Conservation (phyloP, 2,113 vertebrate genomes). For the Felis chaus region DNA sequence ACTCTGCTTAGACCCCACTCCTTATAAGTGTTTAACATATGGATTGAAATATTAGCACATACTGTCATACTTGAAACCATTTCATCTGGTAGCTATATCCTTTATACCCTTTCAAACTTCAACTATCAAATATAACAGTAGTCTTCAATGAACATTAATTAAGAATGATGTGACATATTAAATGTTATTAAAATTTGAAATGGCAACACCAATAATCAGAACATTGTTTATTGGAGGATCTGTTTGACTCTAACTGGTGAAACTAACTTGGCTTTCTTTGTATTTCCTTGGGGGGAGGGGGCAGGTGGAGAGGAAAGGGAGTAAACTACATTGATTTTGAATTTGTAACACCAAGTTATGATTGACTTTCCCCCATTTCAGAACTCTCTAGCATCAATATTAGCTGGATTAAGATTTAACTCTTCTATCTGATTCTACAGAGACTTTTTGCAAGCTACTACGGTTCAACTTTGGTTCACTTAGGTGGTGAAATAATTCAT, state of each 20-base stretch:
- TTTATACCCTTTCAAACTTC: constrained; percentile 1
- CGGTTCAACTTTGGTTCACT: background rate
- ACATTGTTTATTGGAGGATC: constrained; percentile 40
- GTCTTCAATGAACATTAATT: constrained; percentile 40
- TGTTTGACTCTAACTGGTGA: constrained; percentile 52
- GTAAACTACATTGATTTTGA: background rate
- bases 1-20: background rate
- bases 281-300: background rate
- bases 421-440: background rate
- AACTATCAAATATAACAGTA: constrained; percentile 4
- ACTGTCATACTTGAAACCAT: background rate
- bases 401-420: background rate
- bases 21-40: background rate
- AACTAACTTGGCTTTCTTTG: constrained; percentile 37
- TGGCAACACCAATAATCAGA: constrained; percentile 33
- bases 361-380: background rate
- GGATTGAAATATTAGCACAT: constrained; percentile 20
- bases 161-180: constrained; percentile 44
- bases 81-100: constrained; percentile 16
- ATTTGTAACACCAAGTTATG: background rate
- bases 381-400: background rate
- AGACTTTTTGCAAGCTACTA: background rate
- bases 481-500: background rate
- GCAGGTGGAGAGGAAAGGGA: background rate
- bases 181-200: constrained; percentile 62